phyloP scores from a whole-genome alignment of 2,888 invertebrate species.

The Phytoseiulus persimilis region DNA sequence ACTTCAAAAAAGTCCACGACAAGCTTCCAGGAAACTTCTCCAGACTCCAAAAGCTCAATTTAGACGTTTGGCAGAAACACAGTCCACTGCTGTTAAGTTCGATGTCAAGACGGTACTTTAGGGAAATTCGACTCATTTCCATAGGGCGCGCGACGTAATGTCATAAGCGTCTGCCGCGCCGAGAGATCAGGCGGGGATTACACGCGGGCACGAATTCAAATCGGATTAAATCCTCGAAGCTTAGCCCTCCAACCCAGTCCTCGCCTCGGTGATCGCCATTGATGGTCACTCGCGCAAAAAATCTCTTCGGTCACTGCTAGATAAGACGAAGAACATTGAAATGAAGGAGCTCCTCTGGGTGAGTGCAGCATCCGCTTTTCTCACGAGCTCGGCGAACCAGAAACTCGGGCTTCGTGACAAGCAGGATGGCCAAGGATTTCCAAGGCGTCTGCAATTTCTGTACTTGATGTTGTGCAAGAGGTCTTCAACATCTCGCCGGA shows the following conservation, averaged over 20 bases:
- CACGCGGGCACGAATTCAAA: background rate
- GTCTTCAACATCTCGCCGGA: too few relatives aligned
- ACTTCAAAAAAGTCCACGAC: too few relatives aligned
- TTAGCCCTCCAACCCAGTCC: background rate
- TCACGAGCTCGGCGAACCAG: too few relatives aligned
- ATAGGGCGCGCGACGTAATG: background rate
- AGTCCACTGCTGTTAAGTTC: background rate
- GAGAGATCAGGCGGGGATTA: background rate
- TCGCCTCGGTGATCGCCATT: background rate
- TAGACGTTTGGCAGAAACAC: too few relatives aligned
- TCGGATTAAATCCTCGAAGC: background rate
- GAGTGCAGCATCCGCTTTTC: background rate
- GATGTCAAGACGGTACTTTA: background rate
- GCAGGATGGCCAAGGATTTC: too few relatives aligned
- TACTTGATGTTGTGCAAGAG: too few relatives aligned
- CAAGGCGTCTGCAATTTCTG: too few relatives aligned
- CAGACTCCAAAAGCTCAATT: too few relatives aligned
- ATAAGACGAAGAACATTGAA: background rate
- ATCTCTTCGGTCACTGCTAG: background rate
- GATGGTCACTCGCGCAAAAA: background rate
- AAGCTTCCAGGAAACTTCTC: too few relatives aligned
- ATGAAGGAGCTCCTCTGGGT: background rate
- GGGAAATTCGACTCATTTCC: background rate
- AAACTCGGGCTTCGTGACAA: too few relatives aligned
- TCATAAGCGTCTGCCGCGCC: background rate